Conservation (phyloP, 2,113 vertebrate genomes). For the Gorilla gorilla region DNA sequence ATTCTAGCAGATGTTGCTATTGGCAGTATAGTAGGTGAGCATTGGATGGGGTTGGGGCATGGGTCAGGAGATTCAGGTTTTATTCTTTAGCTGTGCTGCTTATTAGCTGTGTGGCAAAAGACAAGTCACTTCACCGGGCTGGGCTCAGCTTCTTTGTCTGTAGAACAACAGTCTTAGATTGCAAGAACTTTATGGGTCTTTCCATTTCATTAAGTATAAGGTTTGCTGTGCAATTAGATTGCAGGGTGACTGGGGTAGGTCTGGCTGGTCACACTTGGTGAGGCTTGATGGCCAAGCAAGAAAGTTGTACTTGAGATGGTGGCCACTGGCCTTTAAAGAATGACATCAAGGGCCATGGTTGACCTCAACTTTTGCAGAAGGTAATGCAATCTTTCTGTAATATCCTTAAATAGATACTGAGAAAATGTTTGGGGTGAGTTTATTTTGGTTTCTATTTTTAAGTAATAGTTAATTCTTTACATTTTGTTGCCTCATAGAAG, state of each 20-base stretch:
- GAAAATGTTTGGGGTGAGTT: background rate
- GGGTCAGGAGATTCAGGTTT: background rate
- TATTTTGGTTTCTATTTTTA: background rate
- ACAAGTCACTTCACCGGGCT: background rate
- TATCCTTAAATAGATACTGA: background rate
- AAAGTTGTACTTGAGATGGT: background rate
- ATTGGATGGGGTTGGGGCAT: background rate
- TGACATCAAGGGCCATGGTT: background rate
- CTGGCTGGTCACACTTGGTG: background rate
- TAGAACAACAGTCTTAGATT: background rate
- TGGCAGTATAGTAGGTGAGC: background rate
- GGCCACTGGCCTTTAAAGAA: background rate
- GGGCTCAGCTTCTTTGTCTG: background rate
- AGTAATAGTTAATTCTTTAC: background rate
- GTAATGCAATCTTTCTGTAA: background rate
- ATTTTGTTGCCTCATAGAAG: background rate
- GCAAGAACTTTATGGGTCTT: background rate
- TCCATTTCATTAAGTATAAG: background rate
- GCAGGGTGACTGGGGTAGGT: background rate
- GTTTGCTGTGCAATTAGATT: background rate
- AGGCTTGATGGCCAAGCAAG: background rate
- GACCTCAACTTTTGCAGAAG: background rate
- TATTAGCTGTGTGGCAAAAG: background rate
- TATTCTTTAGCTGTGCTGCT: background rate
- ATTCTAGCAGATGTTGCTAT: background rate